Evolutionary conservation across 2,113 vertebrate genomes (phyloP).

Genomic region (Cavia porcellus): DNA sequence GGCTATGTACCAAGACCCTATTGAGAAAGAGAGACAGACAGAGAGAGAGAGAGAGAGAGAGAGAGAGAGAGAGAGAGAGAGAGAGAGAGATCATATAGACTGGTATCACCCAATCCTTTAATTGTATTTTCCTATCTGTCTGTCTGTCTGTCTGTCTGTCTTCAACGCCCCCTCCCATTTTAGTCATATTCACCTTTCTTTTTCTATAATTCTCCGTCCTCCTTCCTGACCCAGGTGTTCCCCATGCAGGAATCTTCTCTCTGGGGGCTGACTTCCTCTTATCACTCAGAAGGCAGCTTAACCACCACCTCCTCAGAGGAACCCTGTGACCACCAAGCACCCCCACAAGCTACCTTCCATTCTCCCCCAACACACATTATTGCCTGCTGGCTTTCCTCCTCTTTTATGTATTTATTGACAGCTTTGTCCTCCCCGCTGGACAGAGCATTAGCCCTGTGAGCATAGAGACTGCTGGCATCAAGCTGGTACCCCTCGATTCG

Average conservation of each 20-base stretch:
- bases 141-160: neutral
- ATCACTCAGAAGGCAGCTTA: neutral
- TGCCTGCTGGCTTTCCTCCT: neutral
- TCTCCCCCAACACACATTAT: neutral
- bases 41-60: too few species aligned
- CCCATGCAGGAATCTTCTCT: neutral
- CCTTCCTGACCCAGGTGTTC: neutral
- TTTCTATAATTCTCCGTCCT: neutral
- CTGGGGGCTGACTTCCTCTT: neutral
- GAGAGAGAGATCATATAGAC: neutral
- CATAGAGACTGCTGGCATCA: neutral
- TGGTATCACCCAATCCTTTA: neutral
- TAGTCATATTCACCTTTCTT: neutral
- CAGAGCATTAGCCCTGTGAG: neutral
- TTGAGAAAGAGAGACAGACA: too few species aligned
- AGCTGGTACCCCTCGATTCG: neutral
- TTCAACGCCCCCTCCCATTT: too few species aligned
- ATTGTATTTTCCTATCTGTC: neutral
- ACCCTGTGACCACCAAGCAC: neutral
- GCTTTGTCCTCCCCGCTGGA: neutral
- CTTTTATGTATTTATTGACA: neutral
- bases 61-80: too few species aligned
- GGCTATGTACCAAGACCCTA: neutral
- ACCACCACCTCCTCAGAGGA: neutral
- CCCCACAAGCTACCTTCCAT: neutral